Percentiles rank a stretch among this genome's conserved stretches.
Conservation (phyloP, 2,888 invertebrate species). For the Empis stercorea region DNA sequence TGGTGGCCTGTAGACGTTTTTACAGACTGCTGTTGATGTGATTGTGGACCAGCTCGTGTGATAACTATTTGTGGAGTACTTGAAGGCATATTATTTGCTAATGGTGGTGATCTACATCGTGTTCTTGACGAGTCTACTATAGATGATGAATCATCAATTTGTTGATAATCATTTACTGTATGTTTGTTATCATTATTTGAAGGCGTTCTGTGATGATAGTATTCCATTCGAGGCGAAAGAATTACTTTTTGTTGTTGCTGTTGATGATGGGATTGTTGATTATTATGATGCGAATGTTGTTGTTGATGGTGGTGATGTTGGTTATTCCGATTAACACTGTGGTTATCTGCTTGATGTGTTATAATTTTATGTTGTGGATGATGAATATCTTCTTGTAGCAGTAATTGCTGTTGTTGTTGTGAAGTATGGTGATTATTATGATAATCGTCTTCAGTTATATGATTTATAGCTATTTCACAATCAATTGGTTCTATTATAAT, state of each 20-base stretch:
- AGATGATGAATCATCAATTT: neutral
- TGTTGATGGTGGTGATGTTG: neutral
- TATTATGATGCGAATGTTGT: neutral
- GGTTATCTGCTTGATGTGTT: neutral
- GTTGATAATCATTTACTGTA: neutral
- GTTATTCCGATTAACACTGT: neutral
- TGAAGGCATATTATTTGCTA: neutral
- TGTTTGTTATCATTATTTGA: neutral
- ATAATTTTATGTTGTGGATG: neutral
- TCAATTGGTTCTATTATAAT: constrained; percentile 34
- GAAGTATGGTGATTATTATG: constrained; percentile 12
- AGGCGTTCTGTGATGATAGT: constrained; percentile 14
- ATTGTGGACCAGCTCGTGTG: constrained; percentile 5
- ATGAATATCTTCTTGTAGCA: neutral
- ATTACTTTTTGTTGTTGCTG: constrained; percentile 27
- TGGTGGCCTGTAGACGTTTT: neutral
- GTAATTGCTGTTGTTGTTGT: constrained; percentile 17
- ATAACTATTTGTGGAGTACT: constrained; percentile 5
- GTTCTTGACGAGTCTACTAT: neutral
- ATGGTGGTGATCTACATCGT: constrained; percentile 1
- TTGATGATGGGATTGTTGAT: neutral
- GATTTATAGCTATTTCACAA: constrained; percentile 19
- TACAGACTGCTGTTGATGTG: constrained; percentile 14
- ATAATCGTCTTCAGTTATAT: constrained; percentile 10
- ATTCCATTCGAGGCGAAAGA: constrained; percentile 30